Base-by-base conservation (phyloP, 2,888 invertebrate genomes). In the Clusia tigrina region DNA sequence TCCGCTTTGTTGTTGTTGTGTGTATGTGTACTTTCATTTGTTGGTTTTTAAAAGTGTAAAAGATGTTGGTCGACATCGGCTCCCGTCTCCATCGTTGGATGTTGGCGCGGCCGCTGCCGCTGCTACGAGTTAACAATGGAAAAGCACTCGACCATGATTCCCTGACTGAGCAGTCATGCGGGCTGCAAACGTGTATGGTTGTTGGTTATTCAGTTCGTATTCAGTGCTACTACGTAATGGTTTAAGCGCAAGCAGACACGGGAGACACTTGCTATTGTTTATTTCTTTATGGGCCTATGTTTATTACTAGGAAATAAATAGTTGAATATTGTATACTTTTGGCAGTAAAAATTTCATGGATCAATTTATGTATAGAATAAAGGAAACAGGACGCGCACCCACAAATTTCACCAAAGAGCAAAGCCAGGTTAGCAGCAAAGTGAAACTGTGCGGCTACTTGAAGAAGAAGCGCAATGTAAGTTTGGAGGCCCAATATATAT, bases 401-500 rank as follows among this genome's bases (percentile, higher is more conserved):
- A 15, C 25, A n/a, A n/a, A n/a, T n/a, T 20, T 22, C 2, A n/a
- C n/a, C 20, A 51, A 51, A 20, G 51, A 23, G 9, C 53, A 51
- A 20, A 17, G 10, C 12, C 53, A 53, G 15, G 42, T 62, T 59
- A 56, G 58, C 72, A 58, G 23, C 26, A 60, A 76, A 69, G 74
- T 75, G 10, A 76, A 77, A 71, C 71, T 79, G 67, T 73, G 74
- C 54, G 79, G 79, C 38, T 79, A 79, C 64, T 65, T 79, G 54
- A 79, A 78, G 65, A 79, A 79, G 66, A 79, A 79, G 65, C 69
- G 79, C 65, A 79, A 76, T 67, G 79, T 79, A 70, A 74, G 71
- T 65, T 2, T 48, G 48, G 48, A 5, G 24, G n/a, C n/a, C n/a
- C n/a, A n/a, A n/a, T n/a, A n/a, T n/a, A n/a, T n/a, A n/a, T n/a